phyloP scores from a whole-genome alignment of 2,888 invertebrate genomes.

The Caradrina clavipalpis region DNA sequence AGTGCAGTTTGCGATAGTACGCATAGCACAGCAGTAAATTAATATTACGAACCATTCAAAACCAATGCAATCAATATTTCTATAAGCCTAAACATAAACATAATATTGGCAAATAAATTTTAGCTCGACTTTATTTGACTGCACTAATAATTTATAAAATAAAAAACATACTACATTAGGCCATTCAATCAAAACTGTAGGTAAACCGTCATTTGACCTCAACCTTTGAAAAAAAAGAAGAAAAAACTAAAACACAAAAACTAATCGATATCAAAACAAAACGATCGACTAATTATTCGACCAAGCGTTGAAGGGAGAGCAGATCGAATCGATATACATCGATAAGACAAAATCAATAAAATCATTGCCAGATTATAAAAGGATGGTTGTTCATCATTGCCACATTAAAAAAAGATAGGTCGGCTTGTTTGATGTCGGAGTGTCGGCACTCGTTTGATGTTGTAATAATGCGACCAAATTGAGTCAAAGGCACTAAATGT shows the following conservation, averaged over 20 bases:
- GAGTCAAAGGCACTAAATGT: slow-evolving; percentile 89
- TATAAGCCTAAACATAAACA: slow-evolving; percentile 18
- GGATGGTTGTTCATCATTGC: slow-evolving; percentile 58
- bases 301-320: slow-evolving; percentile 84
- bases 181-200: slow-evolving; percentile 51
- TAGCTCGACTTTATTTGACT: slow-evolving; percentile 39
- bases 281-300: slow-evolving; percentile 82
- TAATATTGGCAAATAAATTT: slow-evolving; percentile 40
- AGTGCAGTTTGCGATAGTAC: too few relatives aligned
- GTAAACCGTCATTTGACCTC: slow-evolving; percentile 48
- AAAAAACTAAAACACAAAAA: slow-evolving; percentile 72
- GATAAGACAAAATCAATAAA: slow-evolving; percentile 90
- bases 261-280: slow-evolving; percentile 80
- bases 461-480: slow-evolving; percentile 89
- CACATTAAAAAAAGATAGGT: slow-evolving; percentile 65
- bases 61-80: slow-evolving; percentile 12
- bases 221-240: slow-evolving; percentile 67
- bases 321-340: slow-evolving; percentile 80
- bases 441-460: slow-evolving; percentile 86
- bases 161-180: slow-evolving; percentile 41
- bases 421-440: slow-evolving; percentile 82
- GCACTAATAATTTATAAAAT: slow-evolving; percentile 39
- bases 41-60: neutral
- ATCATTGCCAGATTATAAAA: slow-evolving; percentile 74
- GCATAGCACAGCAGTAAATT: neutral